phyloP scores from a whole-genome alignment of 1,140 invertebrate genomes.

The Euura saliciscinereae region DNA sequence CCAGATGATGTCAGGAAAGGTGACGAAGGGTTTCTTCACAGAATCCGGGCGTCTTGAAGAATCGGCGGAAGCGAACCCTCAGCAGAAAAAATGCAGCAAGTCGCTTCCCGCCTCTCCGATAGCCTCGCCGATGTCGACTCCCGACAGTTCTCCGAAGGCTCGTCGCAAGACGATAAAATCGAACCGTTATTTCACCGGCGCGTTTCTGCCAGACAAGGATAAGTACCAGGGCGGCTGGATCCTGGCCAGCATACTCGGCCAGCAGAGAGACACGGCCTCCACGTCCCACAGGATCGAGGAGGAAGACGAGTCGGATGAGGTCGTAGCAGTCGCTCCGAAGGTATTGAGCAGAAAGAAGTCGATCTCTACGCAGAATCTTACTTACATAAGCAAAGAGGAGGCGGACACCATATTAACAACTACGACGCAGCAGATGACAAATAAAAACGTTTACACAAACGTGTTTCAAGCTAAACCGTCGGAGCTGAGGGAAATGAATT shows the following conservation, averaged over 20 bases:
- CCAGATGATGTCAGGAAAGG: conserved; percentile 69
- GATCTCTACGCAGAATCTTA: conserved; percentile 59
- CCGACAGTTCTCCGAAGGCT: conserved; percentile 59
- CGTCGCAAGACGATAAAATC: conserved; percentile 38
- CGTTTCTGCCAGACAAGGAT: conserved; percentile 52
- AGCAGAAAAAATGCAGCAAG: conserved; percentile 60
- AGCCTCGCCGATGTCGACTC: conserved; percentile 66
- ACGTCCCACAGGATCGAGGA: conserved; percentile 44
- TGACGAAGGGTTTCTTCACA: conserved; percentile 35
- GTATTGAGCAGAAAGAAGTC: conserved; percentile 51
- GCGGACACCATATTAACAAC: conserved; percentile 25
- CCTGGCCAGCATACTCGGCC: conserved; percentile 58
- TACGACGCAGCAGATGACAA: conserved; percentile 11
- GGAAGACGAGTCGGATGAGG: conserved; percentile 42
- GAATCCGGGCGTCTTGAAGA: background rate
- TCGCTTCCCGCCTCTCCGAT: conserved; percentile 73
- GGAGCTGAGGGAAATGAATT: conserved; percentile 81
- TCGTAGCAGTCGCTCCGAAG: conserved; percentile 27
- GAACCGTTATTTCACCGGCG: conserved; percentile 61
- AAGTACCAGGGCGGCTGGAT: conserved; percentile 62
- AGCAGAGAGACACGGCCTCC: conserved; percentile 45
- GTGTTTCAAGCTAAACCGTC: conserved; percentile 69
- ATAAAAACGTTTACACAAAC: conserved; percentile 22
- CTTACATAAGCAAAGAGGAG: conserved; percentile 54
- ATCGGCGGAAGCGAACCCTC: conserved; percentile 25